Conservation (phyloP, 2,888 invertebrate genomes). For the Campaea margaritaria region DNA sequence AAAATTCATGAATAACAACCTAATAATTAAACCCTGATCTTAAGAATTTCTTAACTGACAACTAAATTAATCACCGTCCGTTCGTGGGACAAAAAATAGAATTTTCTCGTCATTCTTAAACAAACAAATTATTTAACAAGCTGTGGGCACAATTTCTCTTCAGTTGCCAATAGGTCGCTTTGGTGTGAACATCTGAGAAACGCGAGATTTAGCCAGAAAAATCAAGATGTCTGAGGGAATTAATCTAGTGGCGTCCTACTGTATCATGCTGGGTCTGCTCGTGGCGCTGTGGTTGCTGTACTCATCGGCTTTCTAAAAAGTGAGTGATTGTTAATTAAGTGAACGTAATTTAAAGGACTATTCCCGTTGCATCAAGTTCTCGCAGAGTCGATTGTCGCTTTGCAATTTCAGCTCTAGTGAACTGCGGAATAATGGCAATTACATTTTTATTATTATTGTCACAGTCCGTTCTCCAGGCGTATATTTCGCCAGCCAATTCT, state of each 20-base stretch:
- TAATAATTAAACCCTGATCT: constrained; percentile 34
- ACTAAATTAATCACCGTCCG: constrained; percentile 65
- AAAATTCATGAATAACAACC: constrained; percentile 25
- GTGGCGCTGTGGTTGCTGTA: constrained; percentile 88
- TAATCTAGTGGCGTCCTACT: constrained; percentile 88
- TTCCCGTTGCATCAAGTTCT: no score
- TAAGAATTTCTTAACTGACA: constrained; percentile 51
- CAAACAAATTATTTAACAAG: constrained; percentile 61
- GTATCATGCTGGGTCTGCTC: constrained; percentile 87
- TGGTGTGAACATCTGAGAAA: constrained; percentile 46
- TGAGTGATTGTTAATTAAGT: constrained; percentile 10
- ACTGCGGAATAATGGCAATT: constrained; percentile 2
- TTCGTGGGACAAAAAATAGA: constrained; percentile 67
- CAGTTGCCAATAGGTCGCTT: constrained; percentile 67
- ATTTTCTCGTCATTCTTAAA: constrained; percentile 58
- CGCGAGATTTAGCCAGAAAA: constrained; percentile 5
- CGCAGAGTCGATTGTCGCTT: no score
- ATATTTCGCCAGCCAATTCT: constrained; percentile 16
- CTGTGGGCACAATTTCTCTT: constrained; percentile 54
- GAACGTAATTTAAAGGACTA: constrained; percentile 51
- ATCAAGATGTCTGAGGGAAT: constrained; percentile 79
- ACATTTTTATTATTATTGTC: constrained; percentile 24
- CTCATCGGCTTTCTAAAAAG: constrained; percentile 84
- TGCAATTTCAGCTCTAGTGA: constrained; percentile 4
- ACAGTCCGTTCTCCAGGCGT: constrained; percentile 19